These are phyloP conservation scores for Pangasius krempfi DNA, from an alignment of 2,797 vertebrate genomes.

Conservation along the genomic window DNA sequence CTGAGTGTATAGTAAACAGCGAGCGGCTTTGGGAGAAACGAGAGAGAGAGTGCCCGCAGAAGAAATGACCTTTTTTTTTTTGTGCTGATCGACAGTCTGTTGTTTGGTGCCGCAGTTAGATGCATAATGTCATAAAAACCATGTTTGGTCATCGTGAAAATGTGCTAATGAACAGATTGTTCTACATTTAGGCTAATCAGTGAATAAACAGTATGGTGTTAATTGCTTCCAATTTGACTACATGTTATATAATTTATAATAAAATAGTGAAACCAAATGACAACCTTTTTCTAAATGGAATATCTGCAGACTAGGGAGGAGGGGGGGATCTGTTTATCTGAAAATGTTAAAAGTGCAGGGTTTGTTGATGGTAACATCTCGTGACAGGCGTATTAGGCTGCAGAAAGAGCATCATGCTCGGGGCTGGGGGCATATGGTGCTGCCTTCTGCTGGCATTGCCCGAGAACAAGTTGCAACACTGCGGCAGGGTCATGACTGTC, in stretches of 20 bases:
- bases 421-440: slow-evolving; percentile 89
- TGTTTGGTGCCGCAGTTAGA: background rate
- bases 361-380: slow-evolving; percentile 89
- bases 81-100: slow-evolving; percentile 15
- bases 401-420: slow-evolving; percentile 91
- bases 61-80: slow-evolving; percentile 26
- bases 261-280: background rate
- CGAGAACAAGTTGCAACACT: slow-evolving; percentile 82
- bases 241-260: slow-evolving; percentile 1
- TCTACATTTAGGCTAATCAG: background rate
- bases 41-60: background rate
- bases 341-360: slow-evolving; percentile 71
- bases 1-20: slow-evolving; percentile 67
- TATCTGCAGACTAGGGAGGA: slow-evolving; percentile 55
- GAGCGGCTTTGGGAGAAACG: slow-evolving; percentile 29
- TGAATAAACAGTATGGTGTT: background rate
- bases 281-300: slow-evolving; percentile 52
- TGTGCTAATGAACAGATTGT: background rate
- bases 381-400: slow-evolving; percentile 95
- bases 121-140: background rate
- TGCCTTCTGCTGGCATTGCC: slow-evolving; percentile 89
- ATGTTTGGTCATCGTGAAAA: background rate
- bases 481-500: slow-evolving; percentile 78
- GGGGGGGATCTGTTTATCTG: slow-evolving; percentile 72
- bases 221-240: background rate